Evolutionary conservation across 1,140 invertebrate species (phyloP).

Genomic region (Cydia fagiglandana): DNA sequence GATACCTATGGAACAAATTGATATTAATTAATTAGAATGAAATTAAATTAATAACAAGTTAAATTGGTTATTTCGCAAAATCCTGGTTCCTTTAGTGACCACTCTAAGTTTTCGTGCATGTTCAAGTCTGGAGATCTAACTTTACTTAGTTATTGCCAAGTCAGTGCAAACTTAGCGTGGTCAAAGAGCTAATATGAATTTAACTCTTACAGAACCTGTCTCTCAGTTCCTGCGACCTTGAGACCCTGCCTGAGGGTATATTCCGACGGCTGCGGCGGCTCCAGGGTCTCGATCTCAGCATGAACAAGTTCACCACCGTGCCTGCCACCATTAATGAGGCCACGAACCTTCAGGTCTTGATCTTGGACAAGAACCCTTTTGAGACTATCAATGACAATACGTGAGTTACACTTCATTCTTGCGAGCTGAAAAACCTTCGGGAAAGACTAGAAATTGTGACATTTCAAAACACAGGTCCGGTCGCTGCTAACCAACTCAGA

Average conservation of each 20-base stretch:
- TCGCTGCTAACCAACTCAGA: no score
- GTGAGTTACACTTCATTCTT: slow-evolving; percentile 39
- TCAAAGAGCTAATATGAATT: neutral
- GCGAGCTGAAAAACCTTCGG: no score
- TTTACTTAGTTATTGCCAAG: no score
- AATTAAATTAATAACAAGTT: no score
- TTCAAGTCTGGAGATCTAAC: no score
- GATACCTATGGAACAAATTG: no score
- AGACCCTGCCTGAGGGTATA: slow-evolving; percentile 79
- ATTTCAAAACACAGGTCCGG: no score
- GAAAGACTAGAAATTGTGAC: no score
- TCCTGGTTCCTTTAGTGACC: no score
- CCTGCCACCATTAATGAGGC: slow-evolving; percentile 80
- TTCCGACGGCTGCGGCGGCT: slow-evolving; percentile 82
- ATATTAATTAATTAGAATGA: no score
- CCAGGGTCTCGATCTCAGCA: slow-evolving; percentile 80
- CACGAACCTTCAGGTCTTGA: slow-evolving; percentile 77
- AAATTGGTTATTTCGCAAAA: no score
- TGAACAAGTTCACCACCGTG: slow-evolving; percentile 81
- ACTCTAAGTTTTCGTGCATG: no score
- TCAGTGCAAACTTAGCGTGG: neutral
- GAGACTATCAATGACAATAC: slow-evolving; percentile 44
- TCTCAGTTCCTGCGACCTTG: slow-evolving; percentile 82
- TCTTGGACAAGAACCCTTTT: slow-evolving; percentile 83
- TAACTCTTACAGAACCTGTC: slow-evolving; percentile 54